phyloP scores from a whole-genome alignment of 2,113 vertebrate species.

The Typhlomys cinereus region DNA sequence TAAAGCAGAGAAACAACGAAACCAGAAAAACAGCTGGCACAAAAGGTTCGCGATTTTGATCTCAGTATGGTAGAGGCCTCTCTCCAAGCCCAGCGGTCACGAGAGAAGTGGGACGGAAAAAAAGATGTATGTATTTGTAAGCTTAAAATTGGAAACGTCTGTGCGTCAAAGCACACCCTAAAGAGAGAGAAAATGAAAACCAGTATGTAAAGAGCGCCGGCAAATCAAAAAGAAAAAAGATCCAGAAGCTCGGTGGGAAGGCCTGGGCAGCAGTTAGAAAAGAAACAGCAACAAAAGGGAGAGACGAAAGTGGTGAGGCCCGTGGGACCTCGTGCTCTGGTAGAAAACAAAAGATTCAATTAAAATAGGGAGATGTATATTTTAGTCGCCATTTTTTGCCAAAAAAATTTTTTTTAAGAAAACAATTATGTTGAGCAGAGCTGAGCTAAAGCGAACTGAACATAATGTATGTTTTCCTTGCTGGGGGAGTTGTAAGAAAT shows the following conservation, averaged over 20 bases:
- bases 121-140: neutral
- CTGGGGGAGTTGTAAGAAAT: neutral
- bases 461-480: neutral
- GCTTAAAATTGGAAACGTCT: conserved; percentile 1
- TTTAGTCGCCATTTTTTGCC: neutral
- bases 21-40: conserved; percentile 21
- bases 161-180: neutral
- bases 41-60: conserved; percentile 40
- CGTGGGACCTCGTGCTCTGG: neutral
- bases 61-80: neutral
- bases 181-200: conserved; percentile 27
- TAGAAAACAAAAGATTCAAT: neutral
- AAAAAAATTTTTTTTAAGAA: neutral
- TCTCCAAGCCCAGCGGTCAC: neutral
- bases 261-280: neutral
- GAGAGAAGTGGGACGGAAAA: neutral
- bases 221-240: conserved; percentile 56
- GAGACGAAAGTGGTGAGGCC: neutral
- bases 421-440: neutral
- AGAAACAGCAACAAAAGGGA: neutral
- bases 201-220: conserved; percentile 61
- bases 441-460: neutral
- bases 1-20: conserved; percentile 34
- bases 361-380: neutral
- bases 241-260: neutral